Evolutionary conservation across 2,797 vertebrate species (phyloP).

Genomic region (Sus cebifrons): DNA sequence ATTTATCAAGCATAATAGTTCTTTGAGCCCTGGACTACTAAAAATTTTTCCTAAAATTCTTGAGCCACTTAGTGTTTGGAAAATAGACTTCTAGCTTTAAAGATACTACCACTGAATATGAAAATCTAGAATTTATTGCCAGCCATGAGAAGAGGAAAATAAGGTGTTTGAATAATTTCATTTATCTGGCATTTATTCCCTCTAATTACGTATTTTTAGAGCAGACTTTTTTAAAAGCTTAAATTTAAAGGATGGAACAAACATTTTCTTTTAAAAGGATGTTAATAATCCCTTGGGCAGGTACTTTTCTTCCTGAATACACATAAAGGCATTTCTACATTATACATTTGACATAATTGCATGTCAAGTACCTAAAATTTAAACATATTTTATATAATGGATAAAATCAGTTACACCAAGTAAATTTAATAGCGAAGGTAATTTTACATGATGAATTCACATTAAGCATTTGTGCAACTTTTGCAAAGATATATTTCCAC

Average conservation of each 20-base stretch:
- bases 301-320: background rate
- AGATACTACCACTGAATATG: background rate
- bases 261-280: constrained; percentile 50
- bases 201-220: constrained; percentile 42
- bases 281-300: background rate
- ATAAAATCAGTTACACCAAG: background rate
- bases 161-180: constrained; percentile 43
- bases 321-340: background rate
- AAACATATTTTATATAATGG: constrained; percentile 29
- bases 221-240: constrained; percentile 19
- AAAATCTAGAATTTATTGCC: background rate
- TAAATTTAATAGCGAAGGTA: background rate
- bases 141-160: background rate
- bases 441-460: background rate
- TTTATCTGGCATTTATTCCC: background rate
- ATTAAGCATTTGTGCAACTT: background rate
- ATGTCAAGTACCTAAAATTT: background rate
- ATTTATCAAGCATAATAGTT: background rate
- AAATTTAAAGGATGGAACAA: constrained; percentile 35
- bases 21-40: background rate
- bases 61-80: background rate
- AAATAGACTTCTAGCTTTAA: constrained; percentile 7
- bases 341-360: background rate
- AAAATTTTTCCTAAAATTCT: constrained; percentile 15
- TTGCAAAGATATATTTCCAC: background rate